Percentiles rank a stretch among this genome's conserved stretches.
Evolutionary conservation across 2,113 vertebrate species (phyloP).

Genomic region (Himantopus leucocephalus): DNA sequence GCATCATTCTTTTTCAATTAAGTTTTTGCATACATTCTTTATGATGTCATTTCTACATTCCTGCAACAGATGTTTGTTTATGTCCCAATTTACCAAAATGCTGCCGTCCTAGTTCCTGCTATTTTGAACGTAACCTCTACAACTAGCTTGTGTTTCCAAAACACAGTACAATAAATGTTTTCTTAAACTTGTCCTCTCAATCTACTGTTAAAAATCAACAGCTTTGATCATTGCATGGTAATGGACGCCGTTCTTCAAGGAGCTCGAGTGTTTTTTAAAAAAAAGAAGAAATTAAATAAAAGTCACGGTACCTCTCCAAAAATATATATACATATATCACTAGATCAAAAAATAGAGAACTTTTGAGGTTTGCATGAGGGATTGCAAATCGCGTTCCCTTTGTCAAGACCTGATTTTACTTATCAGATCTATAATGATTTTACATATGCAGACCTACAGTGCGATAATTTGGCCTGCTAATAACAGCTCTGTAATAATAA

Average conservation of each 20-base stretch:
- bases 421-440: no score
- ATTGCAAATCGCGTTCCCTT: neutral
- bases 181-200: slow-evolving; percentile 11
- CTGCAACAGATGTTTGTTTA: slow-evolving; percentile 83
- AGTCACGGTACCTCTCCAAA: neutral
- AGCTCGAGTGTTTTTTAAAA: neutral
- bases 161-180: slow-evolving; percentile 43
- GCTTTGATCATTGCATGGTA: neutral
- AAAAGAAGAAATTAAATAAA: neutral
- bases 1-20: slow-evolving; percentile 83
- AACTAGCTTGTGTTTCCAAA: slow-evolving; percentile 38
- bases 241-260: neutral
- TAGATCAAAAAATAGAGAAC: neutral
- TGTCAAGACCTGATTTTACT: neutral
- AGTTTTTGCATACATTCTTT: slow-evolving; percentile 82
- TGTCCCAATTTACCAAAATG: slow-evolving; percentile 77
- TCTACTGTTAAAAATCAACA: slow-evolving; percentile 1
- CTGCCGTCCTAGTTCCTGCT: slow-evolving; percentile 64
- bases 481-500: neutral
- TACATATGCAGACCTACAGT: neutral
- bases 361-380: neutral
- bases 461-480: neutral
- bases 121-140: slow-evolving; percentile 67
- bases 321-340: neutral
- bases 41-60: slow-evolving; percentile 83